Conservation (phyloP, 1,140 invertebrate genomes). For the Drosophila sproati region DNA sequence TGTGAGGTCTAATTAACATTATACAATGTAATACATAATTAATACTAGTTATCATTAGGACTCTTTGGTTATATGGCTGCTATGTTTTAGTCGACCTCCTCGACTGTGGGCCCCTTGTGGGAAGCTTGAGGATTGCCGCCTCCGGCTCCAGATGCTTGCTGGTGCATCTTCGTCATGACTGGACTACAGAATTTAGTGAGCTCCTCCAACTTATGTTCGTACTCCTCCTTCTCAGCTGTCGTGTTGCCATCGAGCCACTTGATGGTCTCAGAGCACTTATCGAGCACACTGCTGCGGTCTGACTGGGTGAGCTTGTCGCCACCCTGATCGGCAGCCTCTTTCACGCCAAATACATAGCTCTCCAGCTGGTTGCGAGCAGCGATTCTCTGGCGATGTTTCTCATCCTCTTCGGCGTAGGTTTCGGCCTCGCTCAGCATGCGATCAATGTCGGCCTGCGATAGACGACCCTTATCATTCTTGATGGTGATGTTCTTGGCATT, state of each 20-base stretch:
- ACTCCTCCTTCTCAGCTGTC: slow-evolving; percentile 88
- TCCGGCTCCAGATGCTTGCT: slow-evolving; percentile 66
- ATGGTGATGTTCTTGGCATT: slow-evolving; percentile 91
- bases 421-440: slow-evolving; percentile 88
- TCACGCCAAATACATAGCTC: slow-evolving; percentile 90
- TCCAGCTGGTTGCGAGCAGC: slow-evolving; percentile 87
- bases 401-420: slow-evolving; percentile 88
- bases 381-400: slow-evolving; percentile 88
- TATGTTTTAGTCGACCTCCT: slow-evolving; percentile 89
- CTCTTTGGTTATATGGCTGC: too few species aligned
- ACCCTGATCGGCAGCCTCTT: slow-evolving; percentile 85
- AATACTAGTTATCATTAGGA: background rate
- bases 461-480: slow-evolving; percentile 92
- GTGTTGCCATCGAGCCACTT: slow-evolving; percentile 88
- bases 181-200: slow-evolving; percentile 86
- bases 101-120: slow-evolving; percentile 87
- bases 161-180: slow-evolving; percentile 87
- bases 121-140: slow-evolving; percentile 70
- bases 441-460: slow-evolving; percentile 93
- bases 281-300: slow-evolving; percentile 84
- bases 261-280: slow-evolving; percentile 86
- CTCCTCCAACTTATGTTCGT: slow-evolving; percentile 87
- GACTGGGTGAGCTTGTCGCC: slow-evolving; percentile 81
- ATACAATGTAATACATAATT: too few species aligned
- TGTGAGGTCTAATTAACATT: too few species aligned